Conservation (phyloP, 1,140 invertebrate species). For the Triops longicaudatus region DNA sequence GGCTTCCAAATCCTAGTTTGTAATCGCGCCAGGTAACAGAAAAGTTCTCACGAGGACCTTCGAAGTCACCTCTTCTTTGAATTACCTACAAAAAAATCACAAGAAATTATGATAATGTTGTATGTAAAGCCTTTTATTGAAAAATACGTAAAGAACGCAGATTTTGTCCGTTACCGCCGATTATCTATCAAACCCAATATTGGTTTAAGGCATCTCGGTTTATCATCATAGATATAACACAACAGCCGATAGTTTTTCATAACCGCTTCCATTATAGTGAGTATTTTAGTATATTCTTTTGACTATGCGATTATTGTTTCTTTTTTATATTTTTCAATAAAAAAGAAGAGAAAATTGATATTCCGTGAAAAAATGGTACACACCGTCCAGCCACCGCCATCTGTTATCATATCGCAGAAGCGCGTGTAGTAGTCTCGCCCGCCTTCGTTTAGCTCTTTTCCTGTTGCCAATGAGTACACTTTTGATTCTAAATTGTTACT, state of each 20-base stretch:
- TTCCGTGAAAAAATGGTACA: constrained; percentile 31
- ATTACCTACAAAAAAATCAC: constrained; percentile 34
- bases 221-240: too few species aligned
- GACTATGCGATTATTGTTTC: too few species aligned
- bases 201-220: too few species aligned
- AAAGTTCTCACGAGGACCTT: constrained; percentile 42
- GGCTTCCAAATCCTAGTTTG: constrained; percentile 50
- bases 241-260: too few species aligned
- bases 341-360: constrained; percentile 1
- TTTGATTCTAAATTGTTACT: constrained; percentile 24
- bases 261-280: too few species aligned
- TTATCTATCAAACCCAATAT: too few species aligned
- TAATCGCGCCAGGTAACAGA: constrained; percentile 52
- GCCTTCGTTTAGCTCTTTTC: constrained; percentile 28
- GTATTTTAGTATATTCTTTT: too few species aligned
- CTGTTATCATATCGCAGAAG: constrained; percentile 41
- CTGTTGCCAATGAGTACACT: constrained; percentile 25
- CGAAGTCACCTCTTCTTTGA: constrained; percentile 36
- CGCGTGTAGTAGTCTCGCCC: constrained; percentile 34
- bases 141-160: too few species aligned
- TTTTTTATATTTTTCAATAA: too few species aligned
- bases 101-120: too few species aligned
- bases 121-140: too few species aligned
- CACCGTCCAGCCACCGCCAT: constrained; percentile 43
- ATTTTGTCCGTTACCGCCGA: too few species aligned